Conservation (phyloP, 1,140 invertebrate genomes). For the Drosophila pectinifera region DNA sequence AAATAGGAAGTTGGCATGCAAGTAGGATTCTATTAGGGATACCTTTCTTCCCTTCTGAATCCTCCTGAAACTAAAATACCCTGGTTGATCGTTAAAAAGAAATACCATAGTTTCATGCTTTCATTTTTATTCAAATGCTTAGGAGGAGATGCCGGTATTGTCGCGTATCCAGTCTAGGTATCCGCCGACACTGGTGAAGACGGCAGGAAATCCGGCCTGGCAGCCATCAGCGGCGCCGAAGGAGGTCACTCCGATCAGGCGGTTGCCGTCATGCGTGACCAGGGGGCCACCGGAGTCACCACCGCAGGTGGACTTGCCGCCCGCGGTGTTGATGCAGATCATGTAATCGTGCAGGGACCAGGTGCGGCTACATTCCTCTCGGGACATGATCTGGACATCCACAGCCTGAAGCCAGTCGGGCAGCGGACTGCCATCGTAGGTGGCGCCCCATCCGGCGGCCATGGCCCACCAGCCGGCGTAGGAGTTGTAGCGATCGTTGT, state of each 20-base stretch:
- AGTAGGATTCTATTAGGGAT: too few relatives aligned
- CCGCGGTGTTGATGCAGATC: too few relatives aligned
- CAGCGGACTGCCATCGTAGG: conserved; percentile 55
- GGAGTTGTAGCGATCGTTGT: conserved; percentile 50
- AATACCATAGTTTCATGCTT: background rate
- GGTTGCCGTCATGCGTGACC: too few relatives aligned
- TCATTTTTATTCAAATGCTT: conserved; percentile 24
- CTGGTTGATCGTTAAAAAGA: background rate
- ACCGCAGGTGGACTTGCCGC: too few relatives aligned
- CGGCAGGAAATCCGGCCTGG: conserved; percentile 85
- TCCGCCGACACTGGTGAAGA: conserved; percentile 85
- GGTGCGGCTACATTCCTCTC: too few relatives aligned
- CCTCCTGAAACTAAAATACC: background rate
- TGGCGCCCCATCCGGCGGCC: conserved; percentile 64
- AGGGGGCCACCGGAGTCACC: too few relatives aligned
- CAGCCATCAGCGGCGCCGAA: conserved; percentile 53
- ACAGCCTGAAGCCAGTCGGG: conserved; percentile 61
- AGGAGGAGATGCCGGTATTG: conserved; percentile 59
- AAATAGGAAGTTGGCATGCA: fast-evolving
- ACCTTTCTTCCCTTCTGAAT: background rate
- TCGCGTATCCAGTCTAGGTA: conserved; percentile 86
- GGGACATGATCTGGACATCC: too few relatives aligned
- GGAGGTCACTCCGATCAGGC: conserved; percentile 53
- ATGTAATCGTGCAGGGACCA: too few relatives aligned
- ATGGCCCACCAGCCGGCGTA: conserved; percentile 51